These are phyloP conservation scores for Rhagonycha lutea DNA, from an alignment of 2,888 invertebrate genomes.

Conservation along the genomic window DNA sequence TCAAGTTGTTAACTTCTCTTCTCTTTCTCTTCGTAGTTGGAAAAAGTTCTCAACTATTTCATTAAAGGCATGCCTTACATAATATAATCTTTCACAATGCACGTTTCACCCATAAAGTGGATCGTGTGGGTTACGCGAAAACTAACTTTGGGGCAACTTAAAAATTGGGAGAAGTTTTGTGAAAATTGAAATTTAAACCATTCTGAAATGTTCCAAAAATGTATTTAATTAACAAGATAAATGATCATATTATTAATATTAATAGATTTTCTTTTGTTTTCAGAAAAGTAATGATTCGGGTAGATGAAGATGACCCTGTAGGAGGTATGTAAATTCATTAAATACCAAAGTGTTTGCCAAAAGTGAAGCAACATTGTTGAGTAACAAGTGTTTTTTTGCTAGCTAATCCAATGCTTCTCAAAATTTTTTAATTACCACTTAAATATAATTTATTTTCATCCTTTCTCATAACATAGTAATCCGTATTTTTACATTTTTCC, in stretches of 20 bases:
- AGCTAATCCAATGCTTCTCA: not conserved
- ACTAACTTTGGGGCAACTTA: not conserved
- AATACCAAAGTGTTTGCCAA: slow-evolving; percentile 22
- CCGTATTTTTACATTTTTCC: slow-evolving; percentile 47
- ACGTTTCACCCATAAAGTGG: too few relatives aligned
- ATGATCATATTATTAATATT: too few relatives aligned
- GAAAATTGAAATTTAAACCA: not conserved
- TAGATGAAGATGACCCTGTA: slow-evolving; percentile 87
- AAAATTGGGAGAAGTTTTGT: not conserved
- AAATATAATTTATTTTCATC: not conserved
- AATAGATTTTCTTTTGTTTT: not conserved
- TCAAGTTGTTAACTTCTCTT: not conserved
- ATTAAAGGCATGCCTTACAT: not conserved
- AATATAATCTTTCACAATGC: too few relatives aligned
- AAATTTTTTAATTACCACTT: not conserved
- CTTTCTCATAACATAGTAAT: not conserved
- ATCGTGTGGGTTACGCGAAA: too few relatives aligned
- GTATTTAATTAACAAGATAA: too few relatives aligned
- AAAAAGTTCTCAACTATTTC: not conserved
- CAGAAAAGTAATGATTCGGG: slow-evolving; percentile 72
- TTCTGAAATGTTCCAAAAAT: not conserved
- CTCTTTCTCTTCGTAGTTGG: not conserved
- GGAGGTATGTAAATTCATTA: slow-evolving; percentile 70
- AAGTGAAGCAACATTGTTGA: slow-evolving; percentile 20
- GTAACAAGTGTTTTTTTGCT: slow-evolving; percentile 14